Evolutionary conservation across 1,140 invertebrate species (phyloP).

Genomic region (Pectinophora gossypiella): DNA sequence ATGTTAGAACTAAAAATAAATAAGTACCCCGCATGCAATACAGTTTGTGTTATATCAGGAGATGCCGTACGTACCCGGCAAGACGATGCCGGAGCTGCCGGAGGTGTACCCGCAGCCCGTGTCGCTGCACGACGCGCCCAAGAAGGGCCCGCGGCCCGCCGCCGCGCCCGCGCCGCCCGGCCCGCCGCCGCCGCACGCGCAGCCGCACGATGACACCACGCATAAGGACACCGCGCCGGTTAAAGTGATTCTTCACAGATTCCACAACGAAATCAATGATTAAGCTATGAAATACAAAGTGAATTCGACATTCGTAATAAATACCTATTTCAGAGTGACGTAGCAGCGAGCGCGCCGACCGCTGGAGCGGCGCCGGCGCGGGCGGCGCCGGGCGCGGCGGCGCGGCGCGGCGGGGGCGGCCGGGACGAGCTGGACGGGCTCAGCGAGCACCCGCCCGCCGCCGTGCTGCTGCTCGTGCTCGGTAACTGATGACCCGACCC

Average conservation of each 20-base stretch:
- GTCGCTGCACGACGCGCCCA: slow-evolving; percentile 46
- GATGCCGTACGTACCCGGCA: slow-evolving; percentile 34
- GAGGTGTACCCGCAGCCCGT: not conserved
- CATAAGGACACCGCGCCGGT: slow-evolving; percentile 6
- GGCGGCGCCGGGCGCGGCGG: not conserved
- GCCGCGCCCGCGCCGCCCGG: slow-evolving; percentile 15
- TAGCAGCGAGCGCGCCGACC: not conserved
- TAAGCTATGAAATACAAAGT: too few relatives aligned
- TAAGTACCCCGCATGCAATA: too few relatives aligned
- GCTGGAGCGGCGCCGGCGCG: not conserved
- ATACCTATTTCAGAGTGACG: too few relatives aligned
- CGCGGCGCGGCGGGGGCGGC: slow-evolving; percentile 7
- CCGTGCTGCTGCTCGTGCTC: slow-evolving; percentile 88
- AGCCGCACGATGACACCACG: slow-evolving; percentile 5
- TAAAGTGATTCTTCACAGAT: too few relatives aligned
- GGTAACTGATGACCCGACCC: too few relatives aligned
- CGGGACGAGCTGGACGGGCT: slow-evolving; percentile 76
- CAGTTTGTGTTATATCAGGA: too few relatives aligned
- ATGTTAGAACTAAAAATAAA: too few relatives aligned
- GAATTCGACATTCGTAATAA: too few relatives aligned
- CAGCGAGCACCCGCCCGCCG: slow-evolving; percentile 83
- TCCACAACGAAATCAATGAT: too few relatives aligned
- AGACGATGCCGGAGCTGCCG: slow-evolving; percentile 50
- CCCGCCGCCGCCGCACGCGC: slow-evolving; percentile 13
- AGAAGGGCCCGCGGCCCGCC: slow-evolving; percentile 39